phyloP scores from a whole-genome alignment of 2,113 vertebrate genomes.

The Pardalotus punctatus region DNA sequence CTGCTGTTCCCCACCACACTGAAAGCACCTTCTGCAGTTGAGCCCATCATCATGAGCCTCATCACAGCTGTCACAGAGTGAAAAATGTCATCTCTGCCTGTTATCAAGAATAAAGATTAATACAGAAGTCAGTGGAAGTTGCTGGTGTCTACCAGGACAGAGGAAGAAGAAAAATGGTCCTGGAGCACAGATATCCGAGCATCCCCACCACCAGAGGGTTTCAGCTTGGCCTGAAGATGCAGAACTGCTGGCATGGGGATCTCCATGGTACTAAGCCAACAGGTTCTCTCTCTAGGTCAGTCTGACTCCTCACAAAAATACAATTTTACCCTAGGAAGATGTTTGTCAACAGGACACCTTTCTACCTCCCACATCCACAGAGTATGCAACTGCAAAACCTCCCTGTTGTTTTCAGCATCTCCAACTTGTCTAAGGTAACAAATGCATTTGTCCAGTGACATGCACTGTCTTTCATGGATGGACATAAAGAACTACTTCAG shows the following conservation, averaged over 20 bases:
- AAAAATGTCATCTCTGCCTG: slow-evolving; percentile 12
- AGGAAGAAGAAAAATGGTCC: not conserved
- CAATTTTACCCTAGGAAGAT: not conserved
- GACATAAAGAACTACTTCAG: not conserved
- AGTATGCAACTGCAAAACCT: not conserved
- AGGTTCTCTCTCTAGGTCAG: not conserved
- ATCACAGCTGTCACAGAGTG: not conserved
- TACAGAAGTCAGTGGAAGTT: not conserved
- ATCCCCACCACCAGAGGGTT: fast-evolving
- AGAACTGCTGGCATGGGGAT: not conserved
- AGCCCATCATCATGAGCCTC: not conserved
- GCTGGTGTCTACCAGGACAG: not conserved
- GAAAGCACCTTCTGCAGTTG: not conserved
- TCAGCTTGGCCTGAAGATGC: not conserved
- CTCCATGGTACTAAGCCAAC: not conserved
- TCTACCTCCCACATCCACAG: not conserved
- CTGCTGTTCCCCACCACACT: slow-evolving; percentile 18
- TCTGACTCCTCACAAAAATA: not conserved
- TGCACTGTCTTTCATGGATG: not conserved
- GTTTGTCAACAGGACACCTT: not conserved
- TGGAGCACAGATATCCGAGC: not conserved
- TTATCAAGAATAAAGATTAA: slow-evolving; percentile 23
- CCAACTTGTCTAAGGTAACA: not conserved
- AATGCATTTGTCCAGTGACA: not conserved
- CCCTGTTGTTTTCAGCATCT: not conserved